A percentile compares a stretch with the other conserved stretches of the same genome.
These are phyloP conservation scores for Eledona agricola DNA, from an alignment of 2,888 invertebrate genomes.

Conservation along the genomic window DNA sequence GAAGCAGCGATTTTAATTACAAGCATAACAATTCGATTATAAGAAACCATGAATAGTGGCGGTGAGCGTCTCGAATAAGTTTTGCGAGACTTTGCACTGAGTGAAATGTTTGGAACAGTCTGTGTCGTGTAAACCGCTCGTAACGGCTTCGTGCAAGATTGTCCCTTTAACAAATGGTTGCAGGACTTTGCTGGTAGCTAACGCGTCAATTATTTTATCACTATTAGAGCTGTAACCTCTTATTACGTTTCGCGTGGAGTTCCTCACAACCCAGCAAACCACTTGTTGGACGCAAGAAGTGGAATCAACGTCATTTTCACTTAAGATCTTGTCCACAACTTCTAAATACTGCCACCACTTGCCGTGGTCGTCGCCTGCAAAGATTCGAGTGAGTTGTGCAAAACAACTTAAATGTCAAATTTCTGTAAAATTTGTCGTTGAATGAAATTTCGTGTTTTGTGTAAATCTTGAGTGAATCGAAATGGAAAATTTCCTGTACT, in stretches of 20 bases:
- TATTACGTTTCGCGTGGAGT: constrained; percentile 58
- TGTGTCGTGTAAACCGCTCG: constrained; percentile 57
- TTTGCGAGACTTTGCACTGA: constrained; percentile 43
- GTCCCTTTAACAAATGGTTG: constrained; percentile 63
- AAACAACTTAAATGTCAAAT: constrained; percentile 12
- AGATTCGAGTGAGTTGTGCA: neutral
- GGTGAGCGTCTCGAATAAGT: constrained; percentile 5
- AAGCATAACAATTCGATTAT: too few relatives aligned
- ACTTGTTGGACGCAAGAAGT: constrained; percentile 70
- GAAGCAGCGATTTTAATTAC: too few relatives aligned
- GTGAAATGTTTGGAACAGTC: constrained; percentile 42
- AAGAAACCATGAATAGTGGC: too few relatives aligned
- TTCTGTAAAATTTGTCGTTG: constrained; percentile 27
- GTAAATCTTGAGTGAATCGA: constrained; percentile 36
- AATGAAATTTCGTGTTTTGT: constrained; percentile 35
- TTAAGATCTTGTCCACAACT: constrained; percentile 66
- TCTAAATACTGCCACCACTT: constrained; percentile 52
- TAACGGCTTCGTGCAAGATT: constrained; percentile 65
- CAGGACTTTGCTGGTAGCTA: constrained; percentile 62
- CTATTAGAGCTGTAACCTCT: constrained; percentile 59
- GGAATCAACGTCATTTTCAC: constrained; percentile 68
- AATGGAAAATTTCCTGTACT: constrained; percentile 57
- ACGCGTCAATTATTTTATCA: constrained; percentile 64
- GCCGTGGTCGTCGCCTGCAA: constrained; percentile 36
- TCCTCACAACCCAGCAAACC: constrained; percentile 66